Evolutionary conservation across 2,113 vertebrate species (phyloP), one percentile per base, ranked within the genome.

Genomic region (Nymphicus hollandicus): DNA sequence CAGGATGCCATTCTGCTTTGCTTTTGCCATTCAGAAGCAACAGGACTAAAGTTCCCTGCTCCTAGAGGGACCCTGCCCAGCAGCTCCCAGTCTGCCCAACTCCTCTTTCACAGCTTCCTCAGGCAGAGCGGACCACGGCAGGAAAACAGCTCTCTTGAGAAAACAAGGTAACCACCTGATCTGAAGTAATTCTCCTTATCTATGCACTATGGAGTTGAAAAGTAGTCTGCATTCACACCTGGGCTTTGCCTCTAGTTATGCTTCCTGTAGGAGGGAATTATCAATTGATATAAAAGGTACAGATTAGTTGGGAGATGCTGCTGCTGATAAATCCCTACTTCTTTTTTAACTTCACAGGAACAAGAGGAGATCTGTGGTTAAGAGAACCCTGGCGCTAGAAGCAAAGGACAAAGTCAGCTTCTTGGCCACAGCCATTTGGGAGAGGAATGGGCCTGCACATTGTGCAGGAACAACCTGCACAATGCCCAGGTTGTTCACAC

Each of bases 161-260:
- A 83, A 79, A 55, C 27, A 81, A 65, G 61, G 61, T 18, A 33
- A 94, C 19, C 5, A 39, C 35, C 70, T 29, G 33, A 28, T 81
- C 64, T 2, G 0, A 89, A 35, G 35, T 20, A 17, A 37, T 72
- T 80, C 65, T 91, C 46, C 50, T 65, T 58, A 46, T 64, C 63
- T 19, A 5, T 0, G 11, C 41, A 70, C 13, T 52, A 35, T 0
- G 0, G 27, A 37, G 56, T 3, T 69, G 33, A 81, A 78, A 87
- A 92, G 41, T 61, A 77, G 63, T 29, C 64, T 47, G 61, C 49
- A 44, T 0, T 1, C 17, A 44, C 29, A 72, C 56, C 0, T 79
- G 65, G 24, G 12, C 18, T 89, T 69, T 72, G 56, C 69, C 63
- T 82, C 78, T 49, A 68, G 66, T 23, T 1, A 86, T 35, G 39